Evolutionary conservation across 1,140 invertebrate genomes (phyloP), one percentile per base, ranked within the genome.

Genomic region (Drosophila miranda): DNA sequence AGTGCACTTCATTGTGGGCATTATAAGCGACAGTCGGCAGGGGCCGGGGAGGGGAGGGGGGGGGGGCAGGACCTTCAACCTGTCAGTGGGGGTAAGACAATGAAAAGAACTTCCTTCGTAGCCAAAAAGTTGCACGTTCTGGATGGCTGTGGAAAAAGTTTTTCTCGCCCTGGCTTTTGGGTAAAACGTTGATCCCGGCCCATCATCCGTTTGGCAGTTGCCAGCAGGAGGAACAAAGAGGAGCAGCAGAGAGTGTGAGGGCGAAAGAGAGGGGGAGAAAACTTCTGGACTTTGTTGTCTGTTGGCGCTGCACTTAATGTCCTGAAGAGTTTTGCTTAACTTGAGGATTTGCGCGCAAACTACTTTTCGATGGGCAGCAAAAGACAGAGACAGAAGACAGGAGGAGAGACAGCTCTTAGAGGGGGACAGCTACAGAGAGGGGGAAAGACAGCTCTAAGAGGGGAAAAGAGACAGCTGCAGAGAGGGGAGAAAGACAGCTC

Each of bases 281-380:
- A 68, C 62, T 67, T 68, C 48, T 57, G 67, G 66, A 72, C 78
- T 81, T 81, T 79, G 67, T 83, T 76, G 80, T 86, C 64, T 88
- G 64, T 71, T 80, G 60, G 55, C 73, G 74, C 69, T 89, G 80
- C 77, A 81, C 75, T 86, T 81, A 83, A 88, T 89, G 73, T 87
- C 70, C 78, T 63, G 79, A 51, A 69, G 77, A 78, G 80, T 88
- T 84, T 88, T 79, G 78, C 69, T 68, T 82, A 89, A 88, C 67
- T 89, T 87, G 75, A 81, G 88, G 88, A 90, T 89, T 90, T 90
- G 83, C 73, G 80, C 74, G 87, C 77, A 87, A 89, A 89, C 87
- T 89, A 89, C 82, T 84, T 88, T 86, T 86, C 86, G 78, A 78
- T 88, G 78, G 75, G 75, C 76, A 71, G 34, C 68, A 56, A 79